Evolutionary conservation across 2,797 vertebrate species (phyloP), one percentile per base, ranked within the genome.

Genomic region (Coendou prehensilis): DNA sequence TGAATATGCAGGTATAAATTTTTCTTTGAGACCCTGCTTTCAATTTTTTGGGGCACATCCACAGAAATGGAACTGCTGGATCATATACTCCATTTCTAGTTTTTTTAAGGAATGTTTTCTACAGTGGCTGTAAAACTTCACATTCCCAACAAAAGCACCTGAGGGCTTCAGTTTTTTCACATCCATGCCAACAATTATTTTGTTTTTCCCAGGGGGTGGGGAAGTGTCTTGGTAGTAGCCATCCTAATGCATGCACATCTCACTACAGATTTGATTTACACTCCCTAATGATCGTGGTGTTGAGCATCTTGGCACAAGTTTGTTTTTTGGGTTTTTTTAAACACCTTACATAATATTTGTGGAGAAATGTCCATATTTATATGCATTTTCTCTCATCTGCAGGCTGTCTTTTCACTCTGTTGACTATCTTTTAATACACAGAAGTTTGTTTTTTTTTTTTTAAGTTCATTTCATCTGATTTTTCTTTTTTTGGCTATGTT

Each of bases 361-460:
- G 33, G 23, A 95, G 76, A 78, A 95, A 83, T 64, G 14, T 63
- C 54, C 5, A 26, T 57, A 73, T 91, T 76, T 61, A 23, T 20
- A 1, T 88, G 3, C 47, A 37, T 56, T 75, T 88, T 73, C 59
- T 92, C 30, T 56, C 17, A 54, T 87, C 20, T 67, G 1, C 57
- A 83, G n/a, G 5, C 54, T 94, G 41, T 17, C 61, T 83, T 89
- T 81, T 57, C 45, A 82, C 37, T 79, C 30, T 61, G 5, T 73
- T 81, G 63, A n/a, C 13, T 78, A 22, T n/a, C 45, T 50, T 91
- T 93, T 91, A 59, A 80, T 59, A 59, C 56, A 41, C 6, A 89
- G 30, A 63, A 80, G 9, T 63, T 61, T 61, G 26, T 45, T 80
- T 91, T 92, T 75, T 52, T 52, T 47, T 93, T 91, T 93, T 64